These are phyloP conservation scores for Novumbra hubbsi DNA, from an alignment of 2,797 vertebrate species.

Conservation along the genomic window DNA sequence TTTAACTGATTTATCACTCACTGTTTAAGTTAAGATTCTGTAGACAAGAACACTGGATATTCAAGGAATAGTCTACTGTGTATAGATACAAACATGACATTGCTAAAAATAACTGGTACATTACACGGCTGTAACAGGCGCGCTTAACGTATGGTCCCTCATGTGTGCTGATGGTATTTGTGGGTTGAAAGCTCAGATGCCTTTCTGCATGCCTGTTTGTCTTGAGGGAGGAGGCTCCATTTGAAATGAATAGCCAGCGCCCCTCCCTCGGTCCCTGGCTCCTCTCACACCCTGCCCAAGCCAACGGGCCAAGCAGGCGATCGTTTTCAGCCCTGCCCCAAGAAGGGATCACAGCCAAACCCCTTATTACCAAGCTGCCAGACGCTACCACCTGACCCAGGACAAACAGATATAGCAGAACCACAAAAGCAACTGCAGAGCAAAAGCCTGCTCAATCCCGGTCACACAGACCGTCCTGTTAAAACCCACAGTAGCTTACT, in stretches of 20 bases:
- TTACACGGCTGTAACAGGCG: slow-evolving; percentile 12
- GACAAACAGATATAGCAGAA: slow-evolving; percentile 73
- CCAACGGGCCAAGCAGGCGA: slow-evolving; percentile 62
- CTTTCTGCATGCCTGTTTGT: slow-evolving; percentile 29
- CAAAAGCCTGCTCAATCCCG: not conserved
- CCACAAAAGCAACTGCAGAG: not conserved
- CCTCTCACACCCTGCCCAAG: not conserved
- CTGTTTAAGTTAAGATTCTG: not conserved
- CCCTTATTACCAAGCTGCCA: slow-evolving; percentile 64
- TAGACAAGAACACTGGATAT: not conserved
- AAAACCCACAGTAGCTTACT: not conserved
- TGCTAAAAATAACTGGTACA: slow-evolving; percentile 54
- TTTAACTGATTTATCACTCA: not conserved
- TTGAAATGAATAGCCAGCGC: slow-evolving; percentile 40
- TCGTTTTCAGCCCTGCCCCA: slow-evolving; percentile 69
- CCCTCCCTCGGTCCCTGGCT: not conserved
- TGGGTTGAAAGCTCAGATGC: slow-evolving; percentile 30
- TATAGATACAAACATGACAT: slow-evolving; percentile 52
- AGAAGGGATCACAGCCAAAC: slow-evolving; percentile 63
- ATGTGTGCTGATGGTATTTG: slow-evolving; percentile 43
- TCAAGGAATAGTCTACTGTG: slow-evolving; percentile 16
- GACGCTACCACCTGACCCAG: slow-evolving; percentile 35
- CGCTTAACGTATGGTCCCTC: slow-evolving; percentile 29
- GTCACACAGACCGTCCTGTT: not conserved
- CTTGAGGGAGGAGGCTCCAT: slow-evolving; percentile 22